Percentiles rank a stretch among this genome's conserved stretches.
These are phyloP conservation scores for Lithodes maja DNA, from an alignment of 2,888 invertebrate species.

Conservation along the genomic window DNA sequence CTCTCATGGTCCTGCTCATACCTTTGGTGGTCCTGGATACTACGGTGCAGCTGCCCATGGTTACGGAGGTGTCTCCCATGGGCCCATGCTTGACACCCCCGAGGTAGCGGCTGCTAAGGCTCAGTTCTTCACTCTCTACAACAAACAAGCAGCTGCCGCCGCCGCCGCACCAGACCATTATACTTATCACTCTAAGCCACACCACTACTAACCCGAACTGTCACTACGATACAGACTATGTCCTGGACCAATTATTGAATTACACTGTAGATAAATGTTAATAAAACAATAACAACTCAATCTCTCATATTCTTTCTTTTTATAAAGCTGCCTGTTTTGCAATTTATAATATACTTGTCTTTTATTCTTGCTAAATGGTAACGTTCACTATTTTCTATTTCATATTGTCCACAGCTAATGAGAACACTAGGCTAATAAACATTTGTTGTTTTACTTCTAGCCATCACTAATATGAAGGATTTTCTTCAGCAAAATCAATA, in stretches of 20 bases:
- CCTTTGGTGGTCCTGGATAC: not conserved
- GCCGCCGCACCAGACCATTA: slow-evolving; percentile 51
- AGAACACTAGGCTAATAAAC: too few relatives aligned
- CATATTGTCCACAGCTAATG: too few relatives aligned
- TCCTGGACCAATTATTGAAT: not conserved
- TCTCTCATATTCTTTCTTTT: not conserved
- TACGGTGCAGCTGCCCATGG: not conserved
- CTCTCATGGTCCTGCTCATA: not conserved
- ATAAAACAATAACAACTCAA: not conserved
- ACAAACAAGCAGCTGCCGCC: slow-evolving; percentile 45
- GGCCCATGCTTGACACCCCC: slow-evolving; percentile 29
- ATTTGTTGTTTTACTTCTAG: too few relatives aligned
- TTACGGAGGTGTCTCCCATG: not conserved
- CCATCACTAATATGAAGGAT: too few relatives aligned
- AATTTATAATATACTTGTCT: not conserved
- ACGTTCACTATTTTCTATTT: too few relatives aligned
- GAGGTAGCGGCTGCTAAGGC: slow-evolving; percentile 43
- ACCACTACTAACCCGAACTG: not conserved
- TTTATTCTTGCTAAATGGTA: not conserved
- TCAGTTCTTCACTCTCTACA: slow-evolving; percentile 34
- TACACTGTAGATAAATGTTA: not conserved
- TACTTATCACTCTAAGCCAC: not conserved
- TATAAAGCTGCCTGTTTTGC: not conserved
- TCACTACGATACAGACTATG: not conserved
- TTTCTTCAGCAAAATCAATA: too few relatives aligned